Evolutionary conservation across 2,797 vertebrate species (phyloP).

Genomic region (Dallia pectoralis): DNA sequence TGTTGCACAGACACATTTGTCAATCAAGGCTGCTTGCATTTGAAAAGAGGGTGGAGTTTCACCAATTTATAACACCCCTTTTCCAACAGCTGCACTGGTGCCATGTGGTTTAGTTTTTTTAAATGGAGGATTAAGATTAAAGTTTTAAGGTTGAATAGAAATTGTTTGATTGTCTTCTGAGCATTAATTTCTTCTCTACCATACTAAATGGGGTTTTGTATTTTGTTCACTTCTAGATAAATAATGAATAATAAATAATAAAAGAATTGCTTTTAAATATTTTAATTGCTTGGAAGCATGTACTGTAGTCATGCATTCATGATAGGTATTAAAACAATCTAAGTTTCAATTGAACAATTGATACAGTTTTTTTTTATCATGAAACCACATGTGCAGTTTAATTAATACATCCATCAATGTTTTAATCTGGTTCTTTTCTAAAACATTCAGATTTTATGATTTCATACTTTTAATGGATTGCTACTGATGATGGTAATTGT

Average conservation of each 20-base stretch:
- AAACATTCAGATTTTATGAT: background rate
- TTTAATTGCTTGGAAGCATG: background rate
- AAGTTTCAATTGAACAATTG: background rate
- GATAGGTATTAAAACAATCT: background rate
- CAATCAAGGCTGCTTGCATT: conserved; percentile 56
- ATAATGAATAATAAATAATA: too few species aligned
- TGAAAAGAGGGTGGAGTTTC: conserved; percentile 47
- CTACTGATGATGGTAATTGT: background rate
- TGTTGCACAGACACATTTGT: conserved; percentile 62
- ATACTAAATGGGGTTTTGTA: conserved; percentile 34
- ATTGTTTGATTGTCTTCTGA: background rate
- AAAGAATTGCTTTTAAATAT: background rate
- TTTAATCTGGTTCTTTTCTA: background rate
- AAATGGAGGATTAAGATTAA: conserved; percentile 6
- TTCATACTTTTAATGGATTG: background rate
- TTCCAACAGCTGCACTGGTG: conserved; percentile 31
- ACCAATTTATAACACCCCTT: conserved; percentile 32
- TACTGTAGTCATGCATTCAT: background rate
- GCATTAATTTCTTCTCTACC: background rate
- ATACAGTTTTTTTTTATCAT: background rate
- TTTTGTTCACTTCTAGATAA: background rate
- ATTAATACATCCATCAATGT: background rate
- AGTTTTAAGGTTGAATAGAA: background rate
- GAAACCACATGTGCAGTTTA: background rate
- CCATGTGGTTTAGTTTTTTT: conserved; percentile 37